Conservation (phyloP, 2,113 vertebrate genomes). For the Daubentonia madagascariensis region DNA sequence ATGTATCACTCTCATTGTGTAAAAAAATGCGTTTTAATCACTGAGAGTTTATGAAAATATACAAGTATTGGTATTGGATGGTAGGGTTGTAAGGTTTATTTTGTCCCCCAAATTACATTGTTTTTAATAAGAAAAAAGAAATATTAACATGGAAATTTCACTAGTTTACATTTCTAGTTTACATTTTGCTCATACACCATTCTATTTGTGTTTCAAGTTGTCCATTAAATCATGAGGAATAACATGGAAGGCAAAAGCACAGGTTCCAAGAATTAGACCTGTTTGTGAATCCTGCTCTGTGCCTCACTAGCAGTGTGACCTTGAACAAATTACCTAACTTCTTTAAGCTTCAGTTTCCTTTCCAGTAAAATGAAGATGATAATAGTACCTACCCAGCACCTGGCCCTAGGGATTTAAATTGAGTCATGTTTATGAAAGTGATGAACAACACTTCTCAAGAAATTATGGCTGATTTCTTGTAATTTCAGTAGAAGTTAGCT, state of each 20-base stretch:
- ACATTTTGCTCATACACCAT: neutral
- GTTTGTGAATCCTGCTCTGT: neutral
- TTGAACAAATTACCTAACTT: neutral
- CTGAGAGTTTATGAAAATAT: neutral
- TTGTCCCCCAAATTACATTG: neutral
- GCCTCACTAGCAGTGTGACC: no score
- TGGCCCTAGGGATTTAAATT: neutral
- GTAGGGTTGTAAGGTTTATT: neutral
- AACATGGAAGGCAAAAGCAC: neutral
- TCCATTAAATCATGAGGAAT: neutral
- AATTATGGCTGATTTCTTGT: neutral
- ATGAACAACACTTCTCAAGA: neutral
- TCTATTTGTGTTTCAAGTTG: neutral
- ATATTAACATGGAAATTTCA: neutral
- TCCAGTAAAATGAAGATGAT: neutral
- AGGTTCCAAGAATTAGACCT: neutral
- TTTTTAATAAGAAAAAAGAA: neutral
- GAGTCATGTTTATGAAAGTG: neutral
- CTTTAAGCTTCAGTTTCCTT: neutral
- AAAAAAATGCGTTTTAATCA: neutral
- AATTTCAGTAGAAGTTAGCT: neutral
- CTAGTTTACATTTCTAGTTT: fast-evolving
- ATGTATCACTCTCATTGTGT: neutral
- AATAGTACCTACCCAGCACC: neutral
- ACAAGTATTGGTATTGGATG: neutral